Evolutionary conservation across 2,797 vertebrate genomes (phyloP), one percentile per base, ranked within the genome.

Genomic region (Lithobates sylvaticus): DNA sequence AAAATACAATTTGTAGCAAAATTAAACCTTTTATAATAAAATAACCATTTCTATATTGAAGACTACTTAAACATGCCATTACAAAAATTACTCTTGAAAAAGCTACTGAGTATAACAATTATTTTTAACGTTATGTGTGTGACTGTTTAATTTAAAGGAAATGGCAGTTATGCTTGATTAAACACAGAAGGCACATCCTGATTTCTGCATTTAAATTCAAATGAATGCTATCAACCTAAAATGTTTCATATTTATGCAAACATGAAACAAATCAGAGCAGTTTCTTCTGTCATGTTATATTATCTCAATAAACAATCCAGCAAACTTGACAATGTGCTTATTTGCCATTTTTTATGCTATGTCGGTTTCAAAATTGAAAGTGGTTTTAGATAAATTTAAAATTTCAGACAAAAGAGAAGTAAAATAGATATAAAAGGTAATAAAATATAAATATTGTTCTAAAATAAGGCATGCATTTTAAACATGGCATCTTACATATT

Each of bases 281-380:
- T 72, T 79, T 42, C 76, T 84, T 75, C 85, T 84, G 81, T 79
- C 76, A 84, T 79, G 81, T 84, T 83, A 78, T 42, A 84, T 83
- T 87, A 87, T 87, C 76, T 84, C 58, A 54, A 79, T 87, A 75
- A 79, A 78, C 76, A 84, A 79, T 65, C 70, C 18, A 68, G 81
- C 54, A 87, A 69, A 79, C 61, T 47, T 87, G 86, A 79, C 81
- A 83, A 83, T 87, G 81, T 69, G 76, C 86, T 84, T 79, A 79
- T 87, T 83, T 87, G 86, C 75, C 47, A 79, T 79, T 79, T 83
- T 39, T 84, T 87, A 78, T 87, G 81, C 76, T 74, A 87, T 16
- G 32, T 84, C 81, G 73, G 42, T 83, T 84, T 84, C 61, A 83
- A 75, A 87, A 87, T 87, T 83, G 16, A 84, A 84, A 83, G 29